phyloP scores from a whole-genome alignment of 2,888 invertebrate genomes.

The Sminthurinus aureus region DNA sequence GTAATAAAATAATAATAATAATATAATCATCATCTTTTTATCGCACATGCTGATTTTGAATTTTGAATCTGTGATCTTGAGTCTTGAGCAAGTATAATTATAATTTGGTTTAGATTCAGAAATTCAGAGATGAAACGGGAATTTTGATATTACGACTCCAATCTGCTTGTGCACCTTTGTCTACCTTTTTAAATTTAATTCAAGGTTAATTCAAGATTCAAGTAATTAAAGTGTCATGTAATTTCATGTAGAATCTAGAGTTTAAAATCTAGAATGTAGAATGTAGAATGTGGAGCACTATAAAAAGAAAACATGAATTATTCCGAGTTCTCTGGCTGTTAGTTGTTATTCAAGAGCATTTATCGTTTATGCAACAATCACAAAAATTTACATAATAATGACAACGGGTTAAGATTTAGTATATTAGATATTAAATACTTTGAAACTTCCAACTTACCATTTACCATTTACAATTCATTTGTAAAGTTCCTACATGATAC shows the following conservation, averaged over 20 bases:
- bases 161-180: background rate
- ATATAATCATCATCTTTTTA: background rate
- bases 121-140: background rate
- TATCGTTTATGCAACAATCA: too few species aligned
- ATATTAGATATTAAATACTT: too few species aligned
- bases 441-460: too few species aligned
- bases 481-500: background rate
- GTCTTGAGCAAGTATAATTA: background rate
- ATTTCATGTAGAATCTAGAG: background rate
- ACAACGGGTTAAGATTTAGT: too few species aligned
- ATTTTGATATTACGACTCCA: background rate
- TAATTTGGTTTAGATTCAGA: background rate
- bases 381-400: too few species aligned
- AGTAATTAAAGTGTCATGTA: background rate
- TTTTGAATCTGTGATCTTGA: background rate
- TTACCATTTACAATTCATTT: background rate
- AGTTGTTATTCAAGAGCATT: too few species aligned
- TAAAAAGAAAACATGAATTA: background rate
- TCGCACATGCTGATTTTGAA: background rate
- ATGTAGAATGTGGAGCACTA: background rate
- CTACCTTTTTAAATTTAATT: background rate
- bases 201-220: too few species aligned
- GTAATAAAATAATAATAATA: conserved; percentile 1
- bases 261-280: too few species aligned
- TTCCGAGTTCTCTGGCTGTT: background rate